Conservation (phyloP, 2,797 vertebrate genomes). For the Anabas testudineus region DNA sequence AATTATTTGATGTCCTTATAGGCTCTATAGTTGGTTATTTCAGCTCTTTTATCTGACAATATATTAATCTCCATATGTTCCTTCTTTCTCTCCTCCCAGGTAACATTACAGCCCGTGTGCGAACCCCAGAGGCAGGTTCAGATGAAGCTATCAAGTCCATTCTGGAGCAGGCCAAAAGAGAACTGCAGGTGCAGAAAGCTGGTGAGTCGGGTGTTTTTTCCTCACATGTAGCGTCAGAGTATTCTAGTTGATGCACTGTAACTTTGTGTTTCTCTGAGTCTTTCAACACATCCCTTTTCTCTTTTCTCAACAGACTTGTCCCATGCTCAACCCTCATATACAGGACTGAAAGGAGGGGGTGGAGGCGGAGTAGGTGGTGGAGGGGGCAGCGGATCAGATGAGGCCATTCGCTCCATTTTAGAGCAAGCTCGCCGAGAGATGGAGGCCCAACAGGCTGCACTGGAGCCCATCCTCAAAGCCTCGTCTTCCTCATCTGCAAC, state of each 20-base stretch:
- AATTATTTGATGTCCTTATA: conserved; percentile 44
- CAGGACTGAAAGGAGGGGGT: conserved; percentile 86
- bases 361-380: conserved; percentile 61
- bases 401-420: conserved; percentile 95
- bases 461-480: conserved; percentile 93
- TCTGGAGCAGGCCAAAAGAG: conserved; percentile 96
- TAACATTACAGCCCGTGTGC: conserved; percentile 94
- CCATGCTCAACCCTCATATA: conserved; percentile 87
- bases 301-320: conserved; percentile 87
- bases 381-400: conserved; percentile 88
- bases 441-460: conserved; percentile 94
- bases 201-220: conserved; percentile 78
- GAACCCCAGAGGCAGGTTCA: conserved; percentile 92
- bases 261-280: conserved; percentile 18
- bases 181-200: conserved; percentile 97
- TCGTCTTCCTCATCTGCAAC: conserved; percentile 87
- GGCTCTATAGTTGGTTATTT: conserved; percentile 28
- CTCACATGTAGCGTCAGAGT: conserved; percentile 25
- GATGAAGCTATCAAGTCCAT: conserved; percentile 98
- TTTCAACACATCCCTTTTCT: conserved; percentile 27
- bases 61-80: conserved; percentile 48
- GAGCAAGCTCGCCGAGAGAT: conserved; percentile 96
- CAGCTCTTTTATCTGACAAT: conserved; percentile 46
- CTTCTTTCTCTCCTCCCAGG: conserved; percentile 79
- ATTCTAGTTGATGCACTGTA: conserved; percentile 34